These are phyloP conservation scores for Micronycteris hirsuta DNA, from an alignment of 2,113 vertebrate genomes.

Conservation along the genomic window DNA sequence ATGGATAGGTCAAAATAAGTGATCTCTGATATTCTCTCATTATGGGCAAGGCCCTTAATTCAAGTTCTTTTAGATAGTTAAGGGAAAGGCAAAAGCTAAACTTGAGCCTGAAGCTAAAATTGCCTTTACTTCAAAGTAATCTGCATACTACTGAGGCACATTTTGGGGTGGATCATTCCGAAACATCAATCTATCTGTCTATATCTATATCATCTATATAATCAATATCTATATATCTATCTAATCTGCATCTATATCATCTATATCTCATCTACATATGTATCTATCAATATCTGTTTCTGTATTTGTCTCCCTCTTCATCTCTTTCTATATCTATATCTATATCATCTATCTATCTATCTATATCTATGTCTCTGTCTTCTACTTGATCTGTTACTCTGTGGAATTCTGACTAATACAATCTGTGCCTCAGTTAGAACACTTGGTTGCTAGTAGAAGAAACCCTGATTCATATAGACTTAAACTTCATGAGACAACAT, in stretches of 20 bases:
- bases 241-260: neutral
- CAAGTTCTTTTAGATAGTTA: neutral
- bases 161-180: neutral
- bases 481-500: neutral
- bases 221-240: neutral
- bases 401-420: neutral
- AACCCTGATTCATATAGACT: neutral
- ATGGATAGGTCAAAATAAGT: neutral
- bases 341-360: neutral
- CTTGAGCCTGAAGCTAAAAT: neutral
- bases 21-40: neutral
- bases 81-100: neutral
- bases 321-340: too few relatives aligned
- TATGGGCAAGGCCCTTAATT: neutral
- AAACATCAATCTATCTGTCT: neutral
- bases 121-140: neutral
- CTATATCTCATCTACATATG: too few relatives aligned
- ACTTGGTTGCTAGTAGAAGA: neutral
- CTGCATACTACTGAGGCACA: neutral
- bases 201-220: neutral
- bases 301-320: neutral
- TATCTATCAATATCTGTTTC: too few relatives aligned
- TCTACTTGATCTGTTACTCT: neutral
- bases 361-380: neutral
- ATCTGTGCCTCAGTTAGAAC: neutral